Conservation (phyloP, 2,888 invertebrate genomes). For the Bellardia pandia region DNA sequence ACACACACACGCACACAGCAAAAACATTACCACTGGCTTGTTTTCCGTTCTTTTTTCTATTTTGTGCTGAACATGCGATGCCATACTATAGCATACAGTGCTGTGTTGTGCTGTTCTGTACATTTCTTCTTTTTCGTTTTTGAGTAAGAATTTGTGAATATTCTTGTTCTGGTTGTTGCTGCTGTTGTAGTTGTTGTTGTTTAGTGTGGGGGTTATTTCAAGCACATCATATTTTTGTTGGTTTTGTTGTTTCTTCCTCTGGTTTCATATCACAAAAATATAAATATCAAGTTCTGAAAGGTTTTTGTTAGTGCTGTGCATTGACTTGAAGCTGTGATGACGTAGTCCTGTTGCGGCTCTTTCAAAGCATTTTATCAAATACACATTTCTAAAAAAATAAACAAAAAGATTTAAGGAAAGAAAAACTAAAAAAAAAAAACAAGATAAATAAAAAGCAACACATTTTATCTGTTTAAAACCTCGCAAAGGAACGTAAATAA, state of each 20-base stretch:
- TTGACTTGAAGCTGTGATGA: constrained; percentile 74
- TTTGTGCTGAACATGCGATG: neutral
- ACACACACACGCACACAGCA: constrained; percentile 7
- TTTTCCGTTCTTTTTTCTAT: constrained; percentile 41
- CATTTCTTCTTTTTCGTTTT: constrained; percentile 23
- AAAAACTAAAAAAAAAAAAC: constrained; percentile 1
- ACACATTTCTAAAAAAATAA: constrained; percentile 41
- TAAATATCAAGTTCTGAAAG: constrained; percentile 70
- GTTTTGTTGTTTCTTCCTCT: constrained; percentile 62
- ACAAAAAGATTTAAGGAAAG: constrained; percentile 19
- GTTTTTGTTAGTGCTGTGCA: constrained; percentile 72
- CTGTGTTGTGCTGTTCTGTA: constrained; percentile 12
- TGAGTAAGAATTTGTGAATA: constrained; percentile 50
- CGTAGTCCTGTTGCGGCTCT: constrained; percentile 70
- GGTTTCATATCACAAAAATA: constrained; percentile 66
- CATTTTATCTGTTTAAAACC: constrained; percentile 33
- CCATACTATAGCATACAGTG: constrained; percentile 1
- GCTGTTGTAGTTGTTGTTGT: neutral
- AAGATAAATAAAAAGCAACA: constrained; percentile 40
- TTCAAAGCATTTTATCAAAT: constrained; percentile 55
- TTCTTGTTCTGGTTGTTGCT: constrained; percentile 18
- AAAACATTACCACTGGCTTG: constrained; percentile 56
- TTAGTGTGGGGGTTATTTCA: constrained; percentile 61
- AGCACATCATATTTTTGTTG: constrained; percentile 51
- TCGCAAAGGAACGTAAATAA: constrained; percentile 47